phyloP scores from a whole-genome alignment of 2,113 vertebrate genomes.

The Pangasianodon gigas region DNA sequence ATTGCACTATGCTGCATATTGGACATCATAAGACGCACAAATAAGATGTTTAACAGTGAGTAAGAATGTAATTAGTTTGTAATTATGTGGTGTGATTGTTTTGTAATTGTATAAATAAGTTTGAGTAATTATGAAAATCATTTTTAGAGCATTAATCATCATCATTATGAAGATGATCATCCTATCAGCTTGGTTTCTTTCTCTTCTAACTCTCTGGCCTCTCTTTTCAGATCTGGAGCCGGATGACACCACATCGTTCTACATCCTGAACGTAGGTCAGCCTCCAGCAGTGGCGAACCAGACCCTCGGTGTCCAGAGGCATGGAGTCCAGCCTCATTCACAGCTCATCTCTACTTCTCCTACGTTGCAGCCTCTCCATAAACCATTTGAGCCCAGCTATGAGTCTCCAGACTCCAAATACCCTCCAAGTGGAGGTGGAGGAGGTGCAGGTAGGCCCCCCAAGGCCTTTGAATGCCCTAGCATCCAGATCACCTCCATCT shows the following conservation, averaged over 20 bases:
- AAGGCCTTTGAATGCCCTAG: constrained; percentile 97
- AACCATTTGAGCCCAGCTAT: constrained; percentile 78
- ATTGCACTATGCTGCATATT: background rate
- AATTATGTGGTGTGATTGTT: background rate
- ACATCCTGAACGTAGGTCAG: constrained; percentile 93
- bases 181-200: background rate
- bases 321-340: constrained; percentile 86
- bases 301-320: constrained; percentile 83
- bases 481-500: constrained; percentile 98
- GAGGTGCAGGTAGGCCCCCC: constrained; percentile 74
- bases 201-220: constrained; percentile 22
- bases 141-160: background rate
- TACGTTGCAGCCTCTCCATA: constrained; percentile 82
- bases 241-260: constrained; percentile 93
- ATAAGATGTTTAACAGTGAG: background rate
- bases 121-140: background rate
- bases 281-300: constrained; percentile 85
- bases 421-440: constrained; percentile 64
- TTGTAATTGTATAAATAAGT: background rate
- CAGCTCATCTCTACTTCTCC: constrained; percentile 81
- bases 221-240: constrained; percentile 84
- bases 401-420: constrained; percentile 84
- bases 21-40: background rate
- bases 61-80: background rate
- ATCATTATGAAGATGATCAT: background rate